phyloP scores from a whole-genome alignment of 2,888 invertebrate genomes.

The Andricus curvator region DNA sequence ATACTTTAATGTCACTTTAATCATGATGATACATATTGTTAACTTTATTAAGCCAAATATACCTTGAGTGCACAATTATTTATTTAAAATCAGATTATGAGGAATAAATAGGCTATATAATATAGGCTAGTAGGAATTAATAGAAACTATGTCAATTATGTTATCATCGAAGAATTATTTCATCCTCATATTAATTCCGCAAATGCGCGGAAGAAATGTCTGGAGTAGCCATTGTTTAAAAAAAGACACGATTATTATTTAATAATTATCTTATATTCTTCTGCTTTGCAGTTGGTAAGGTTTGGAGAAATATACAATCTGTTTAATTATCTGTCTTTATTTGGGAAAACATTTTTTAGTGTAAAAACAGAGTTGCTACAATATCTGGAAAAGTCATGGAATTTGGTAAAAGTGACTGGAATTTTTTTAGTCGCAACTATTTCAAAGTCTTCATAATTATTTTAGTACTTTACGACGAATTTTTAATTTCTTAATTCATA shows the following conservation, averaged over 20 bases:
- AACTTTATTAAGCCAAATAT: neutral
- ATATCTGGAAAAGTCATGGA: no score
- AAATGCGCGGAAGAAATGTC: neutral
- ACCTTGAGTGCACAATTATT: neutral
- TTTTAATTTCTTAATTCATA: no score
- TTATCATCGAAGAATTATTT: no score
- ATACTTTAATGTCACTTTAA: neutral
- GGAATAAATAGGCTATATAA: neutral
- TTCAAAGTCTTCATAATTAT: no score
- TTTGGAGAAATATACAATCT: neutral
- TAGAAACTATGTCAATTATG: neutral
- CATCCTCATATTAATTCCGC: neutral
- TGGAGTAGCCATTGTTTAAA: neutral
- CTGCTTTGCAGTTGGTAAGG: neutral
- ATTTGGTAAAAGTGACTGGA: no score
- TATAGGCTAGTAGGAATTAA: neutral
- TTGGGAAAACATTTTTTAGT: no score
- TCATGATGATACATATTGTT: neutral
- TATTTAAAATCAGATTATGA: neutral
- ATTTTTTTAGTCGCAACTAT: no score
- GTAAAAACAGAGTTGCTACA: no score
- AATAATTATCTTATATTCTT: neutral
- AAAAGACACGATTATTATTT: neutral
- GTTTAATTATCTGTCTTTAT: neutral
- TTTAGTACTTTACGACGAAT: no score